Evolutionary conservation across 2,113 vertebrate species (phyloP), one percentile per base, ranked within the genome.

Genomic region (Beaufortia kweichowensis): DNA sequence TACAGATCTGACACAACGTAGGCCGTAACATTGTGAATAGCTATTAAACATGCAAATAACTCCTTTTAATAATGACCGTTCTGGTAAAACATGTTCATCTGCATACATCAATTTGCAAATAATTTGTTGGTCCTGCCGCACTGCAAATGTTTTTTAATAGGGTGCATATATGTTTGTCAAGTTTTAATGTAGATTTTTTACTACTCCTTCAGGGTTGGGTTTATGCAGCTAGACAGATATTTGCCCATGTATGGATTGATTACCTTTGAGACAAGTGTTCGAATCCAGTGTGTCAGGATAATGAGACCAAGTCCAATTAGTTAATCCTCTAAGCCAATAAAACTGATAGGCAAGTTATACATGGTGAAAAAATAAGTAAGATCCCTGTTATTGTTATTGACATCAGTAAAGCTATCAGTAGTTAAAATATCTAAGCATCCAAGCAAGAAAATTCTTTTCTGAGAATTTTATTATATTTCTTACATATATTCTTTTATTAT

Each of bases 241-340:
- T 68, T 78, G 76, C 33, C 57, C 41, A 75, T 78, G 65, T 75
- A 78, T 75, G 69, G 75, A 77, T 80, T 80, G 53, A 81, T 81
- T 65, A 78, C 70, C 73, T 77, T 39, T 72, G 79, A 75, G 76
- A 62, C 77, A 59, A 48, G 61, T 61, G 17, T 23, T 63, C 11
- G 55, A 71, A 78, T 83, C 28, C 43, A 75, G 74, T 77, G 60
- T 79, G 60, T 70, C 43, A 71, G 53, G 46, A 53, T 75, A 79
- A 82, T 82, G 65, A 82, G 76, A 66, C 39, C 71, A 64, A 66
- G 66, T 79, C 31, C 66, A 83, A 79, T 83, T 81, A 79, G 65
- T 43, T 67, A 62, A 81, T 79, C 56, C 61, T 73, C 48, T 41
- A 48, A 65, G 64, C 46, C 65, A 67, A 78, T 64, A 67, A 55